These are phyloP conservation scores for Conopomorpha cramerella DNA, from an alignment of 1,140 invertebrate genomes.

Conservation along the genomic window DNA sequence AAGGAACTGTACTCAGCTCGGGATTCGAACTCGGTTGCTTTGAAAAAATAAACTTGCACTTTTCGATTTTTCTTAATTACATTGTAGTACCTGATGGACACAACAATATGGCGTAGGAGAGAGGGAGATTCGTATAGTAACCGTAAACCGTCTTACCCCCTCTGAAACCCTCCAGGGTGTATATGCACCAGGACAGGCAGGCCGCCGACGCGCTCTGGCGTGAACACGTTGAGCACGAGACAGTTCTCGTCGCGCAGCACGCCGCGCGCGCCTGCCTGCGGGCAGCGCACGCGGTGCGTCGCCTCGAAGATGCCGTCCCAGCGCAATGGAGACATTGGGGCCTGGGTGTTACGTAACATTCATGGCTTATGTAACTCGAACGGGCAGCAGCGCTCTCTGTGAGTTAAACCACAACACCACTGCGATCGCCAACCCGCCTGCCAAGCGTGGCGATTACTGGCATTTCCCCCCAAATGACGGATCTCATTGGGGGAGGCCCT, in stretches of 20 bases:
- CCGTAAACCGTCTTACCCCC: conserved; percentile 18
- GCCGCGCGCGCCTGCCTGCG: conserved; percentile 18
- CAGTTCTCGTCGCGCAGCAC: conserved; percentile 20
- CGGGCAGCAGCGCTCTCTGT: too few species aligned
- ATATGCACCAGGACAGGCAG: conserved; percentile 28
- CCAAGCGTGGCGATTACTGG: too few species aligned
- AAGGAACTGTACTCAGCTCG: not conserved
- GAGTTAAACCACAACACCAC: too few species aligned
- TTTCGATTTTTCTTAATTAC: not conserved
- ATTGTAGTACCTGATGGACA: not conserved
- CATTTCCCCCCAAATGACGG: too few species aligned
- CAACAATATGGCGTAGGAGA: too few species aligned
- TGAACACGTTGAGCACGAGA: conserved; percentile 35
- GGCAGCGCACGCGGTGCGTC: conserved; percentile 27
- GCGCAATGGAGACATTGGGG: conserved; percentile 15
- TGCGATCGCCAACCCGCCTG: too few species aligned
- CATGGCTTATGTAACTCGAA: too few species aligned
- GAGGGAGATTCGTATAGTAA: too few species aligned
- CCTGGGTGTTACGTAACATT: too few species aligned
- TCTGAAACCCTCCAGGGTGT: conserved; percentile 31
- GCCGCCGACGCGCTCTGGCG: conserved; percentile 11
- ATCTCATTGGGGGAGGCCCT: too few species aligned
- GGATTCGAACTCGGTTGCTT: not conserved
- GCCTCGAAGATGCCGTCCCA: conserved; percentile 47
- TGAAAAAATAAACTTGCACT: not conserved